Evolutionary conservation across 1,140 invertebrate genomes (phyloP).

Genomic region (Drosophila watanabei): DNA sequence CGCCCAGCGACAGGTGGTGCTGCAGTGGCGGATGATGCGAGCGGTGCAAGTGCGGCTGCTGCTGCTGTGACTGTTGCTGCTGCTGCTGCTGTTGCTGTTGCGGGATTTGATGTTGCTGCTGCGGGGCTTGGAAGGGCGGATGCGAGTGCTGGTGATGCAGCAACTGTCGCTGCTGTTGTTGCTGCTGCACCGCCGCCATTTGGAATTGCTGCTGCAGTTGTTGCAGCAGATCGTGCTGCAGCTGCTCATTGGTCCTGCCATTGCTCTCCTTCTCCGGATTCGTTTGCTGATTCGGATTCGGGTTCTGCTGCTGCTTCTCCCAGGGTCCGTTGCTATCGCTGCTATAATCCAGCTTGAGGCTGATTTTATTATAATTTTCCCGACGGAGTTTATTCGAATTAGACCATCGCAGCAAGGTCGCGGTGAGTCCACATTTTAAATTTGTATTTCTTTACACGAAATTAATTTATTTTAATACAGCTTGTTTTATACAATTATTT

Average conservation of each 20-base stretch:
- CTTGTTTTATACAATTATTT: background rate
- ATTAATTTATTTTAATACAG: background rate
- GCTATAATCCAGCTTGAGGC: slow-evolving; percentile 81
- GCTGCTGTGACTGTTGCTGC: slow-evolving; percentile 11
- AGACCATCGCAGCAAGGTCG: background rate
- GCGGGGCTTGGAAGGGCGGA: slow-evolving; percentile 63
- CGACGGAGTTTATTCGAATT: slow-evolving; percentile 1
- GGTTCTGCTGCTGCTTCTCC: slow-evolving; percentile 75
- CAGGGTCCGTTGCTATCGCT: slow-evolving; percentile 80
- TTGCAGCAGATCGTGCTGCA: slow-evolving; percentile 73
- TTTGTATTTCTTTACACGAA: background rate
- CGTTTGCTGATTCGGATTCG: slow-evolving; percentile 32
- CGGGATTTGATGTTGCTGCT: slow-evolving; percentile 48
- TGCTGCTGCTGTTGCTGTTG: slow-evolving; percentile 39
- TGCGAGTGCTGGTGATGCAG: slow-evolving; percentile 71
- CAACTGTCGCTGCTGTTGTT: slow-evolving; percentile 57
- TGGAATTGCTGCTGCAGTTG: slow-evolving; percentile 73
- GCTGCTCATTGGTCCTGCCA: slow-evolving; percentile 55
- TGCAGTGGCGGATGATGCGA: slow-evolving; percentile 76
- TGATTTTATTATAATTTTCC: slow-evolving; percentile 6
- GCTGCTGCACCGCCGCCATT: slow-evolving; percentile 62
- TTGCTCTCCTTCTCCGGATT: slow-evolving; percentile 32
- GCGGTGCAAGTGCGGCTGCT: slow-evolving; percentile 35
- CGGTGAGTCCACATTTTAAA: background rate
- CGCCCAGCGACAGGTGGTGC: slow-evolving; percentile 79